Evolutionary conservation across 1,140 invertebrate genomes (phyloP).

Genomic region (Protaetia brevitarsis): DNA sequence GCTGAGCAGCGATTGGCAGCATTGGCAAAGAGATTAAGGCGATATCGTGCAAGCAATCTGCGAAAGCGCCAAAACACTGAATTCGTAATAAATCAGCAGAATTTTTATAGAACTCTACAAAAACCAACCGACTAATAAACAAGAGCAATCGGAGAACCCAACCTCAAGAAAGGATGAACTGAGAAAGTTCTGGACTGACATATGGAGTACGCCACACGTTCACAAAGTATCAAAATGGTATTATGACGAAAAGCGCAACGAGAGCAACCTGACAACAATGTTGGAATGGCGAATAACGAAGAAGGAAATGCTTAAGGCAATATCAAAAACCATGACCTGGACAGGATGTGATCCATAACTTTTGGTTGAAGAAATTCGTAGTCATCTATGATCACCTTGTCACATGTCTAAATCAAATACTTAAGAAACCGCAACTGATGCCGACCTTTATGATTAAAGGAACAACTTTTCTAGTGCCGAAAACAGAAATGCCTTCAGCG

Average conservation of each 20-base stretch:
- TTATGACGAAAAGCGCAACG: neutral
- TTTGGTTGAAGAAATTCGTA: neutral
- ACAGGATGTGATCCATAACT: conserved; percentile 14
- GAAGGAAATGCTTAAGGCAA: neutral
- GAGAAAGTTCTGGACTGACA: neutral
- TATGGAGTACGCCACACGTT: neutral
- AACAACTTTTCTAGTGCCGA: too few relatives aligned
- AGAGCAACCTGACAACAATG: neutral
- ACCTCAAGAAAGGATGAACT: neutral
- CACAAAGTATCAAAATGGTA: neutral
- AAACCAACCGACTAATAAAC: neutral
- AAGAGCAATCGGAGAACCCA: neutral
- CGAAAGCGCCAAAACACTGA: neutral
- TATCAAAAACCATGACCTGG: conserved; percentile 2
- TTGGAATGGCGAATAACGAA: neutral
- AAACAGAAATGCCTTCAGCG: too few relatives aligned
- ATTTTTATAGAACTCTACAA: neutral
- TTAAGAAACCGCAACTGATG: neutral
- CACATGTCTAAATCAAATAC: neutral
- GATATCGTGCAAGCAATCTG: neutral
- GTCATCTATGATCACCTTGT: neutral
- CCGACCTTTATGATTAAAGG: neutral
- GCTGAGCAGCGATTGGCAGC: neutral
- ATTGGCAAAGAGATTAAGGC: neutral
- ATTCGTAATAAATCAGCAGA: neutral